Evolutionary conservation across 2,888 invertebrate species (phyloP).

Genomic region (Lordiphosa andalusiaca): DNA sequence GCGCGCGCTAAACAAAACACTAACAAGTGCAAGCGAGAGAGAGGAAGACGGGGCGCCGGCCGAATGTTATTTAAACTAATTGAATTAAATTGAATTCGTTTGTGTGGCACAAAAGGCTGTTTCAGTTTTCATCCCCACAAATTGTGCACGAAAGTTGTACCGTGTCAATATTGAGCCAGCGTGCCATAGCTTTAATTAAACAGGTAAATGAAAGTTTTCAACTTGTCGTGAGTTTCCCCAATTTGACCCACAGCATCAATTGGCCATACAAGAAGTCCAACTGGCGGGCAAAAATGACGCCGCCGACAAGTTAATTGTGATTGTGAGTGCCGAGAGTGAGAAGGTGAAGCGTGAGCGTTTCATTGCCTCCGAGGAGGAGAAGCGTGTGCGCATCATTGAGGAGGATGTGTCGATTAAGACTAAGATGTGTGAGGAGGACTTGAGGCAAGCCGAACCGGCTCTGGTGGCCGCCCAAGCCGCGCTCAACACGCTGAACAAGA

Average conservation of each 20-base stretch:
- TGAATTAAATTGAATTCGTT: conserved; percentile 64
- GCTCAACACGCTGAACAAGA: conserved; percentile 95
- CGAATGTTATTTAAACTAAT: conserved; percentile 68
- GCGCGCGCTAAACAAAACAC: conserved; percentile 56
- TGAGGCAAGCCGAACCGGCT: conserved; percentile 95
- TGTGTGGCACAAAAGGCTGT: conserved; percentile 35
- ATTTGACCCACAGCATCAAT: conserved; percentile 72
- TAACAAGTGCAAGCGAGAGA: conserved; percentile 16
- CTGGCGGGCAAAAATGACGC: conserved; percentile 94
- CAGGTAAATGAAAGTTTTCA: conserved; percentile 25
- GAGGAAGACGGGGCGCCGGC: conserved; percentile 5
- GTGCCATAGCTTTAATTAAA: conserved; percentile 66
- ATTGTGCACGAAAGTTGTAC: conserved; percentile 51
- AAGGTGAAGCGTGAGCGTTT: conserved; percentile 94
- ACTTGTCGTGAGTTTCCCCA: conserved; percentile 22
- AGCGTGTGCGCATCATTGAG: conserved; percentile 93
- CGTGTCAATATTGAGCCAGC: conserved; percentile 65
- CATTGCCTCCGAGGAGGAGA: conserved; percentile 91
- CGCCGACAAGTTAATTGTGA: conserved; percentile 92
- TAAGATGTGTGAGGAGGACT: conserved; percentile 92
- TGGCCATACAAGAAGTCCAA: conserved; percentile 89
- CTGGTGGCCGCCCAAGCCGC: conserved; percentile 89
- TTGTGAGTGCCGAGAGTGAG: conserved; percentile 94
- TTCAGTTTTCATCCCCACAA: conserved; percentile 36
- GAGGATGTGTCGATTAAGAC: conserved; percentile 93